A percentile compares a stretch with the other conserved stretches of the same genome.
Evolutionary conservation across 2,113 vertebrate species (phyloP).

Genomic region (Empidonax traillii): DNA sequence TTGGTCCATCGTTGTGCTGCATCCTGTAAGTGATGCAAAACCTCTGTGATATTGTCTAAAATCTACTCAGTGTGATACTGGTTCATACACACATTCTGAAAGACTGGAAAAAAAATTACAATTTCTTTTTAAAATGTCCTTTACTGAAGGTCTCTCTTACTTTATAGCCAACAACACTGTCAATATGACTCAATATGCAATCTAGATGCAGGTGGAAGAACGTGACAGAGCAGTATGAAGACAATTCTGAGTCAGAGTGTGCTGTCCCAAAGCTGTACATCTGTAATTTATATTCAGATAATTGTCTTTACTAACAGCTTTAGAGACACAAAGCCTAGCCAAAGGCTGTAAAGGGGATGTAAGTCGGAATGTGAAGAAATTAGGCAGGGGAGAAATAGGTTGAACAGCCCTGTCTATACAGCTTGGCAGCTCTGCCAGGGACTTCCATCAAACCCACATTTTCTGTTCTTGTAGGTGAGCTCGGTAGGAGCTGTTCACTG

Average conservation of each 20-base stretch:
- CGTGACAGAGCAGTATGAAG: constrained; percentile 36
- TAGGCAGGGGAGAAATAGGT: background rate
- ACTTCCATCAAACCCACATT: background rate
- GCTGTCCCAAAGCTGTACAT: constrained; percentile 32
- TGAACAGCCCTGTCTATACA: background rate
- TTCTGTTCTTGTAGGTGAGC: background rate
- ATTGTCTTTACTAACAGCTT: constrained; percentile 46
- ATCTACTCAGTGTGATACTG: background rate
- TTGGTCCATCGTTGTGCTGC: background rate
- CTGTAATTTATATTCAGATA: constrained; percentile 45
- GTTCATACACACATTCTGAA: background rate
- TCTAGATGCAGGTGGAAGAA: constrained; percentile 53
- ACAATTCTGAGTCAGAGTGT: constrained; percentile 43
- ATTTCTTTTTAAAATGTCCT: background rate
- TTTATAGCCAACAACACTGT: constrained; percentile 31
- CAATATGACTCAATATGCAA: constrained; percentile 60
- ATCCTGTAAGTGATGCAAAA: background rate
- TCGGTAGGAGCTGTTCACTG: background rate
- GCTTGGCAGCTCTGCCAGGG: background rate
- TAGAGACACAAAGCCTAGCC: constrained; percentile 53
- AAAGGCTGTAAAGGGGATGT: constrained; percentile 30
- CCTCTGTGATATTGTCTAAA: background rate
- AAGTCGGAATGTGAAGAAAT: background rate
- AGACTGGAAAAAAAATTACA: background rate
- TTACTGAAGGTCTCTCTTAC: constrained; percentile 46